Percentiles rank a stretch among this genome's conserved stretches.
Evolutionary conservation across 2,888 invertebrate species (phyloP).

Genomic region (Pilophorus perplexus): DNA sequence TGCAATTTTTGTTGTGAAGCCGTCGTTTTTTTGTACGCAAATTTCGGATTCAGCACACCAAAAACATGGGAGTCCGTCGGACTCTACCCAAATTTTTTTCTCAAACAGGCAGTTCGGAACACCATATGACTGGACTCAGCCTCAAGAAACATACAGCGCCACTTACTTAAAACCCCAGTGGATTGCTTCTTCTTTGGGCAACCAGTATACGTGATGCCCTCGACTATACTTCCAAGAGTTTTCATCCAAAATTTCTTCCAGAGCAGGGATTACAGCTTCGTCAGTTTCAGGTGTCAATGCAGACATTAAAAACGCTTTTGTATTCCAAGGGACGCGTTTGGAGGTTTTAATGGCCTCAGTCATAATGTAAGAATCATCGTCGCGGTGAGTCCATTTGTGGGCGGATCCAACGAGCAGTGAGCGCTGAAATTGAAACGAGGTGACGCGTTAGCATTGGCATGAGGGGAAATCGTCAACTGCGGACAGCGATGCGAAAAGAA

Average conservation of each 20-base stretch:
- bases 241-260: not conserved
- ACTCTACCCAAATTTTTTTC: too few relatives aligned
- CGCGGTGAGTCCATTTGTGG: not conserved
- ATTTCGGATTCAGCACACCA: too few relatives aligned
- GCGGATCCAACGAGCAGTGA: not conserved
- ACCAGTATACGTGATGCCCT: constrained; percentile 3
- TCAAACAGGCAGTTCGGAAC: too few relatives aligned
- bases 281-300: not conserved
- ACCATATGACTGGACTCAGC: too few relatives aligned
- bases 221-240: not conserved
- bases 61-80: too few relatives aligned
- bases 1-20: too few relatives aligned
- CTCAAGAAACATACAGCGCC: too few relatives aligned
- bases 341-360: not conserved
- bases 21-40: too few relatives aligned
- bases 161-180: constrained; percentile 4
- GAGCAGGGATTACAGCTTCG: not conserved
- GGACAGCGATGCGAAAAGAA: too few relatives aligned
- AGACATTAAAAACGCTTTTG: not conserved
- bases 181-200: not conserved
- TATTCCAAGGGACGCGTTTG: not conserved
- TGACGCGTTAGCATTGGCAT: too few relatives aligned
- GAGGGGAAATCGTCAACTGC: too few relatives aligned
- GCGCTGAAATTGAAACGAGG: not conserved
- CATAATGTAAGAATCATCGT: not conserved